A percentile compares a stretch with the other conserved stretches of the same genome.
phyloP scores from a whole-genome alignment of 2,888 invertebrate species.

The Melipona bicolor region DNA sequence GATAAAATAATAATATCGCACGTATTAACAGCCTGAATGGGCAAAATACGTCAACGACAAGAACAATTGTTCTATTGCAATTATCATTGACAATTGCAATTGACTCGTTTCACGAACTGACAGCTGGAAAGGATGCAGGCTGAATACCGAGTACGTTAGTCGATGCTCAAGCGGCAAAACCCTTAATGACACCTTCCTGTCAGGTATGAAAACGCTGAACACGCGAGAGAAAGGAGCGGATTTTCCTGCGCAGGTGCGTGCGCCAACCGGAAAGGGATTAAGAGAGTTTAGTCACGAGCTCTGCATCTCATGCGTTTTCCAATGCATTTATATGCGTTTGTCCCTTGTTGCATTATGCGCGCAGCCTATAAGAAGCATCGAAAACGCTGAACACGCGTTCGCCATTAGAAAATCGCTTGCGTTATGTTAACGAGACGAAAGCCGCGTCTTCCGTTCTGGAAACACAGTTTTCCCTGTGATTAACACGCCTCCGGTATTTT shows the following conservation, averaged over 20 bases:
- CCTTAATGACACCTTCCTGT: constrained; percentile 60
- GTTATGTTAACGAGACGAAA: constrained; percentile 6
- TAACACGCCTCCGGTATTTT: no score
- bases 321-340: constrained; percentile 20
- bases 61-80: no score
- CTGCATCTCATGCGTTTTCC: constrained; percentile 36
- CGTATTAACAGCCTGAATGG: no score
- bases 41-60: no score
- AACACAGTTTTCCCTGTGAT: no score
- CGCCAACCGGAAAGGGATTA: constrained; percentile 63
- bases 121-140: background rate
- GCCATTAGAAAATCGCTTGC: constrained; percentile 33
- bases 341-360: constrained; percentile 12
- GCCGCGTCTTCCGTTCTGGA: background rate
- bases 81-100: no score
- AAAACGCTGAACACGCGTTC: background rate
- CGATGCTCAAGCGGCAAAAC: constrained; percentile 30
- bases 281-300: constrained; percentile 66
- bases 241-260: constrained; percentile 50
- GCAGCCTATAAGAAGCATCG: background rate
- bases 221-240: constrained; percentile 22
- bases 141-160: constrained; percentile 36
- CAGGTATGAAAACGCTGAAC: constrained; percentile 58
- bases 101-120: background rate
- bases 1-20: no score